Evolutionary conservation across 2,888 invertebrate genomes (phyloP).

Genomic region (Gerosis bhagava): DNA sequence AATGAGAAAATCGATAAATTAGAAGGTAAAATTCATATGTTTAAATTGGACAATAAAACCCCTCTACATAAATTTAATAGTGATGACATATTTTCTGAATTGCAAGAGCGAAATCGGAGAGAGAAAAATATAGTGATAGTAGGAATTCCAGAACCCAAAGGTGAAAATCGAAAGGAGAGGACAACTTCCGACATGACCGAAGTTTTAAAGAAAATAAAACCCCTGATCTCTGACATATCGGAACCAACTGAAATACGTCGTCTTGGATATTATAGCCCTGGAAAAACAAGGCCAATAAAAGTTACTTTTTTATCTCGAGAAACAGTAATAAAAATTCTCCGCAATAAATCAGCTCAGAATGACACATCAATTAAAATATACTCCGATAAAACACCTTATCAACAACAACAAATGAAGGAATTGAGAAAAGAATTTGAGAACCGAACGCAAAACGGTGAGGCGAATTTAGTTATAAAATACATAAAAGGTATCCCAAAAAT

Average conservation of each 20-base stretch:
- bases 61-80: too few relatives aligned
- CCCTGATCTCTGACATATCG: not conserved
- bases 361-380: too few relatives aligned
- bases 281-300: not conserved
- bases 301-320: not conserved
- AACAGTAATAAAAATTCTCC: not conserved
- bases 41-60: too few relatives aligned
- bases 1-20: not conserved
- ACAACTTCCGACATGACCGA: not conserved
- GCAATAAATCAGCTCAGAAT: too few relatives aligned
- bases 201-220: not conserved
- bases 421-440: too few relatives aligned
- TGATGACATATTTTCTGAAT: not conserved
- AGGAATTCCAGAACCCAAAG: not conserved
- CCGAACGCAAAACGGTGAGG: too few relatives aligned
- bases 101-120: not conserved
- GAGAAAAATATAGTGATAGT: not conserved
- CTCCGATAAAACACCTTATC: too few relatives aligned
- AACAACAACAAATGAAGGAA: too few relatives aligned
- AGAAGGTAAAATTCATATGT: too few relatives aligned
- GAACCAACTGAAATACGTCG: not conserved
- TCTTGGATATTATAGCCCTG: not conserved
- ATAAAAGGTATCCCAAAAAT: too few relatives aligned
- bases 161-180: not conserved
- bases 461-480: too few relatives aligned